A percentile compares a stretch with the other conserved stretches of the same genome.
phyloP scores from a whole-genome alignment of 2,888 invertebrate genomes.

The Digitonthophagus gazella region DNA sequence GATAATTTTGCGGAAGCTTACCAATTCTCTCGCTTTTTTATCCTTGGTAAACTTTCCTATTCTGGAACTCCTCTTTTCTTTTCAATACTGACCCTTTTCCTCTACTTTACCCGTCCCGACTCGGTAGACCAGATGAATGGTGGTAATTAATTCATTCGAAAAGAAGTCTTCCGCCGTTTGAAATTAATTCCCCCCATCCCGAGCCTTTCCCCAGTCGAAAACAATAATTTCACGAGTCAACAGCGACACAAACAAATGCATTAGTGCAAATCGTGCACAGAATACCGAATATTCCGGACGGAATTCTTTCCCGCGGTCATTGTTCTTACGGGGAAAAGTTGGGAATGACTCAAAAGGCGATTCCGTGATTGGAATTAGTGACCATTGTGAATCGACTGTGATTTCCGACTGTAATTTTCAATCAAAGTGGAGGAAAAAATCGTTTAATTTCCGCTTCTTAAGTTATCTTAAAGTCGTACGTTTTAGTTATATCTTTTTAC shows the following conservation, averaged over 20 bases:
- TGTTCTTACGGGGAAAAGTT: not conserved
- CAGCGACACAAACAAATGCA: conserved; percentile 38
- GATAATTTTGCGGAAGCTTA: not conserved
- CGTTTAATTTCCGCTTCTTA: not conserved
- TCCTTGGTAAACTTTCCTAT: not conserved
- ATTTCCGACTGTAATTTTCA: not conserved
- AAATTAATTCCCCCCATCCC: not conserved
- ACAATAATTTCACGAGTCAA: conserved; percentile 40
- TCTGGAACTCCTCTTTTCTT: not conserved
- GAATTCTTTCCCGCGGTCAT: not conserved
- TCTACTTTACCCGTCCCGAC: not conserved
- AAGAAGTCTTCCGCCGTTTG: not conserved
- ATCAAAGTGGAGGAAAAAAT: not conserved
- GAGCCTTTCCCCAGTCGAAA: conserved; percentile 19
- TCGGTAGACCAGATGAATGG: conserved; percentile 9
- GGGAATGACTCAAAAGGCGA: not conserved
- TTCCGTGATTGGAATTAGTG: not conserved
- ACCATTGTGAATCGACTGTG: not conserved
- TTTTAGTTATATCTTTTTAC: no score
- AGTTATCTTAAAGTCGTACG: no score
- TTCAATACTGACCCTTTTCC: not conserved
- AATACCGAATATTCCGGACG: conserved; percentile 21
- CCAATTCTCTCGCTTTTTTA: not conserved
- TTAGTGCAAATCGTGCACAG: conserved; percentile 36
- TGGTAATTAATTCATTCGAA: conserved; percentile 14